Evolutionary conservation across 2,113 vertebrate species (phyloP), one percentile per base, ranked within the genome.

Genomic region (Malurus alboscapulatus): DNA sequence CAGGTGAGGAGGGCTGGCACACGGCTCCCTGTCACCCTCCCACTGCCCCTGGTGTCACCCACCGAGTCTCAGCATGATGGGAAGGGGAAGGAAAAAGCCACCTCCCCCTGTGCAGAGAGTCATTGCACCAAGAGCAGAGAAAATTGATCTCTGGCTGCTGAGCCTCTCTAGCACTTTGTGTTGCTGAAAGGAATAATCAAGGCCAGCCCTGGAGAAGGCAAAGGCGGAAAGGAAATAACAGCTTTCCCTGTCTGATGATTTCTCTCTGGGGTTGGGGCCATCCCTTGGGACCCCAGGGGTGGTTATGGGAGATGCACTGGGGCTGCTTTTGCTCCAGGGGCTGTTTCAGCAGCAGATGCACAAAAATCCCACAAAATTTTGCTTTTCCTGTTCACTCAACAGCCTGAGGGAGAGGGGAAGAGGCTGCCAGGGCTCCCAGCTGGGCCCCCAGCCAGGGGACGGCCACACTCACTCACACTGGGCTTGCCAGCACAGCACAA

Each of bases 111-210:
- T 29, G 29, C 59, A 59, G 44, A 47, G 63, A 53, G 45, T 68
- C 3, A 9, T 2, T 83, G 58, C 0, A 3, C 19, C 2, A 5
- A 62, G 25, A 73, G 54, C 34, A 91, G 50, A 51, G 68, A 80
- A 89, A 91, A 93, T 20, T 26, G 65, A 94, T 93, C 58, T 73
- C 54, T 77, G 81, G 63, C 85, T 80, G 73, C 73, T 87, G 73
- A 77, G 63, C 45, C 50, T 80, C 59, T 48, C 77, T 30, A 44
- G 50, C 59, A 65, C 73, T 73, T 77, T 0, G 4, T 61, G 45
- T 27, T 84, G 85, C 59, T 94, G 85, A 77, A 47, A 91, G 50
- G 55, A 81, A 81, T 66, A 84, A 89, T 77, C 59, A 69, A 91
- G 73, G 45, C 58, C 27, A 62, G 48, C 55, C 36, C 36, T 48